Evolutionary conservation across 2,888 invertebrate genomes (phyloP).

Genomic region (Lissocephala sabroskyi): DNA sequence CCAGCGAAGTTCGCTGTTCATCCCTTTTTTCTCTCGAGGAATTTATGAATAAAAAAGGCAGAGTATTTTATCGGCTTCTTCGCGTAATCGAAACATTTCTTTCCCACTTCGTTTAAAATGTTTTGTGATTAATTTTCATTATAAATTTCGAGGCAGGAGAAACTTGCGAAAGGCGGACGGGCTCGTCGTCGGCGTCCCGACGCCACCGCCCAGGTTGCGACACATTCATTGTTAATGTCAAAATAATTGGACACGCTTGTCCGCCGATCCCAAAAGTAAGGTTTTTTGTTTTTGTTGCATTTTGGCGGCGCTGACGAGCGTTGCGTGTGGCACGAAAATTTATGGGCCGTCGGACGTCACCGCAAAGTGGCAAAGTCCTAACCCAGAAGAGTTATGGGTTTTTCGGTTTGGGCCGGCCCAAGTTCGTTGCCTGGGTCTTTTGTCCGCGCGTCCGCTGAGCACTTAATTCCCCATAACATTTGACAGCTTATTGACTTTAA

Average conservation of each 20-base stretch:
- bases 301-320: slow-evolving; percentile 19
- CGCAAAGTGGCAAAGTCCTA: slow-evolving; percentile 7
- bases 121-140: slow-evolving; percentile 29
- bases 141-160: slow-evolving; percentile 16
- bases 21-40: too few relatives aligned
- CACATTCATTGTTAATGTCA: slow-evolving; percentile 67
- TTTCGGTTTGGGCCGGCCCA: slow-evolving; percentile 23
- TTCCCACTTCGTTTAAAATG: too few relatives aligned
- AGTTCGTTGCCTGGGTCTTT: slow-evolving; percentile 24
- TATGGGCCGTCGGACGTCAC: slow-evolving; percentile 29
- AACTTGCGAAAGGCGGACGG: not conserved
- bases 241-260: slow-evolving; percentile 68
- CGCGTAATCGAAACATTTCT: too few relatives aligned
- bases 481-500: slow-evolving; percentile 63
- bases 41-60: too few relatives aligned
- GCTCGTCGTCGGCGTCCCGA: too few relatives aligned
- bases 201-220: slow-evolving; percentile 49
- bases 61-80: too few relatives aligned
- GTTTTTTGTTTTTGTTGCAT: not conserved
- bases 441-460: slow-evolving; percentile 25
- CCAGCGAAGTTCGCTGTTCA: too few relatives aligned
- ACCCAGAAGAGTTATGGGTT: slow-evolving; percentile 26
- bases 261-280: slow-evolving; percentile 10
- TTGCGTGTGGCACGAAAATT: slow-evolving; percentile 64
- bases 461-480: slow-evolving; percentile 40